Percentiles rank a stretch among this genome's conserved stretches.
phyloP scores from a whole-genome alignment of 2,888 invertebrate genomes.

The Gonocerus acuteangulatus region DNA sequence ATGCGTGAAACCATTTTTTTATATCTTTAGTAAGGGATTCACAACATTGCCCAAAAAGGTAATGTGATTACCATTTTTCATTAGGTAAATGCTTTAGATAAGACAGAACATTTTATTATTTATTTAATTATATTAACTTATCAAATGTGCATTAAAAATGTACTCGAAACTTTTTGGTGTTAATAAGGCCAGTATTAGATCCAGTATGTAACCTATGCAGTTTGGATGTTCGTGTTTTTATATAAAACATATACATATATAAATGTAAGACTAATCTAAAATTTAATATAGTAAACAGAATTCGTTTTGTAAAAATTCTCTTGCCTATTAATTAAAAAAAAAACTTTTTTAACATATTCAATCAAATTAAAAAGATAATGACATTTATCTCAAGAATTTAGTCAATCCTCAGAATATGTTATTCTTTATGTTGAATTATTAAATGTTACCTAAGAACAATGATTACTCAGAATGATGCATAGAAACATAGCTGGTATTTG shows the following conservation, averaged over 20 bases:
- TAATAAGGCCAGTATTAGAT: constrained; percentile 23
- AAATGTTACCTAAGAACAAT: no score
- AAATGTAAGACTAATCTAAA: constrained; percentile 9
- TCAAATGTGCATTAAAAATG: neutral
- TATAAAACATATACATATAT: constrained; percentile 2
- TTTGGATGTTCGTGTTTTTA: constrained; percentile 24
- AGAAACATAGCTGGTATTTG: constrained; percentile 11
- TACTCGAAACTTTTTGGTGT: neutral
- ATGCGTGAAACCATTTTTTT: no score
- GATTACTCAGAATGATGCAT: neutral
- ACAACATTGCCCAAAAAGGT: no score
- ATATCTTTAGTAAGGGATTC: no score
- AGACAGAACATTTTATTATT: neutral
- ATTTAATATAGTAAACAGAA: constrained; percentile 4
- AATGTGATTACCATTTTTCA: no score
- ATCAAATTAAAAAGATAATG: constrained; percentile 9
- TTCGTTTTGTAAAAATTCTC: neutral
- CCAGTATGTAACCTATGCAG: constrained; percentile 14
- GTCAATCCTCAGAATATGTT: no score
- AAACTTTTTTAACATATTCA: no score
- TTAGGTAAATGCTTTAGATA: no score
- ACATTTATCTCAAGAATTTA: no score
- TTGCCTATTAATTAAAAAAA: no score
- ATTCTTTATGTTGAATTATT: no score
- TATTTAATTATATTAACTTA: neutral